Evolutionary conservation across 1,140 invertebrate genomes (phyloP).

Genomic region (Bradynema listronoti): DNA sequence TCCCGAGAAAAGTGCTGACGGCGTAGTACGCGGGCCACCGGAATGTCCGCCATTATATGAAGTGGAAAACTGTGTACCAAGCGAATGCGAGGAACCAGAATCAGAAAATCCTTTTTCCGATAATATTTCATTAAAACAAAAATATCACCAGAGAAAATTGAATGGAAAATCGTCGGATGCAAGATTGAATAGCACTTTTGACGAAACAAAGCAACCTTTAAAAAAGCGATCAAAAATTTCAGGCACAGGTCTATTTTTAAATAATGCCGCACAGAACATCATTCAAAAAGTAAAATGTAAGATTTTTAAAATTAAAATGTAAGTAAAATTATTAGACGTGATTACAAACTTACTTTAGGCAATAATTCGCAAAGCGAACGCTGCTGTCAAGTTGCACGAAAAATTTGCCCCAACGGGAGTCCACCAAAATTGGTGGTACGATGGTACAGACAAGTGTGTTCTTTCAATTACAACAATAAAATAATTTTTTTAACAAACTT

Average conservation of each 20-base stretch:
- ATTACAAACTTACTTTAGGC: background rate
- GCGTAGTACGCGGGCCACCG: slow-evolving; percentile 10
- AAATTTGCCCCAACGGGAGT: background rate
- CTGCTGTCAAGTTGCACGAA: background rate
- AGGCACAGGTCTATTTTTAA: background rate
- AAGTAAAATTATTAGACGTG: background rate
- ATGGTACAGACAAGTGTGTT: slow-evolving; percentile 4
- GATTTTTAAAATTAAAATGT: background rate
- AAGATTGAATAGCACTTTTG: background rate
- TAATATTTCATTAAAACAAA: background rate
- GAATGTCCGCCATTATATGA: slow-evolving; percentile 32
- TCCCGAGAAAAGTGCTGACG: slow-evolving; percentile 19
- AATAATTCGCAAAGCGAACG: background rate
- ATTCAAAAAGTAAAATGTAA: background rate
- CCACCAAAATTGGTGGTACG: slow-evolving; percentile 3
- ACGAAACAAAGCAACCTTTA: background rate
- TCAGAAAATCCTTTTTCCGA: slow-evolving; percentile 25
- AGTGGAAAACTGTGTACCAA: slow-evolving; percentile 26
- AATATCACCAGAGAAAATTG: background rate
- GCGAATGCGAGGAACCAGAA: slow-evolving; percentile 19
- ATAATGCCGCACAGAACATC: background rate
- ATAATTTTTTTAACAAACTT: background rate
- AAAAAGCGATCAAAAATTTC: background rate
- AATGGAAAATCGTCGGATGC: background rate
- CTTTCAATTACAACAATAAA: too few relatives aligned